Evolutionary conservation across 2,797 vertebrate genomes (phyloP).

Genomic region (Graptemys geographica): DNA sequence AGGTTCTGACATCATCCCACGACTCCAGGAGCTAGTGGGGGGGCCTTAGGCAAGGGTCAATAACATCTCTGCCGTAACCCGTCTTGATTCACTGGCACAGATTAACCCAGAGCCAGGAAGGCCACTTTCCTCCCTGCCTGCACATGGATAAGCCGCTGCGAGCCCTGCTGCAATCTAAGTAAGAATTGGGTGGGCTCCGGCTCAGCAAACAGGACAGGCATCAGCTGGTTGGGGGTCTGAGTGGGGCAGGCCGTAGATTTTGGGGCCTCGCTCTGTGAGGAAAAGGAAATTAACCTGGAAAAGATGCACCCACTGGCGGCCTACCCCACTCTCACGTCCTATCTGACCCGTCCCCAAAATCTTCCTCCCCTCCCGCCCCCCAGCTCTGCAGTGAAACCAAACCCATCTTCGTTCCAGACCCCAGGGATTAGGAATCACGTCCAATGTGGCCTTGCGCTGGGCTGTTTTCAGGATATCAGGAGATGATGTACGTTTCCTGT

Average conservation of each 20-base stretch:
- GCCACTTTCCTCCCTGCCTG: background rate
- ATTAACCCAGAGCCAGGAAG: rapidly evolving
- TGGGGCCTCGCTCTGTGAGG: too few species aligned
- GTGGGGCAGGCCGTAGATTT: background rate
- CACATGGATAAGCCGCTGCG: background rate
- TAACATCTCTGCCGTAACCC: background rate
- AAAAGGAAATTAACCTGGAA: background rate
- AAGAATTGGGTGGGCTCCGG: background rate
- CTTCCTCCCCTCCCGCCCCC: rapidly evolving
- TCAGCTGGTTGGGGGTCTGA: background rate
- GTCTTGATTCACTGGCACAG: rapidly evolving
- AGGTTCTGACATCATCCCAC: rapidly evolving
- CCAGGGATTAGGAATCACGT: background rate
- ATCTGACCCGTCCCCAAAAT: background rate
- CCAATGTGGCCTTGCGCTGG: background rate
- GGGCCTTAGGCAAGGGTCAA: rapidly evolving
- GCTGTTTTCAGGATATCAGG: slow-evolving; percentile 49
- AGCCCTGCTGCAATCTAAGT: background rate
- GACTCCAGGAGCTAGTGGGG: background rate
- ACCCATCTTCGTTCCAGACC: rapidly evolving
- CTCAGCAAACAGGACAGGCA: background rate
- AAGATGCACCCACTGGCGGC: too few species aligned
- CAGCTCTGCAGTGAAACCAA: background rate
- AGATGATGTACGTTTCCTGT: slow-evolving; percentile 67
- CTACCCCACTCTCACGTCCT: background rate